Conservation (phyloP, 2,113 vertebrate species). For the Mandrillus leucophaeus region DNA sequence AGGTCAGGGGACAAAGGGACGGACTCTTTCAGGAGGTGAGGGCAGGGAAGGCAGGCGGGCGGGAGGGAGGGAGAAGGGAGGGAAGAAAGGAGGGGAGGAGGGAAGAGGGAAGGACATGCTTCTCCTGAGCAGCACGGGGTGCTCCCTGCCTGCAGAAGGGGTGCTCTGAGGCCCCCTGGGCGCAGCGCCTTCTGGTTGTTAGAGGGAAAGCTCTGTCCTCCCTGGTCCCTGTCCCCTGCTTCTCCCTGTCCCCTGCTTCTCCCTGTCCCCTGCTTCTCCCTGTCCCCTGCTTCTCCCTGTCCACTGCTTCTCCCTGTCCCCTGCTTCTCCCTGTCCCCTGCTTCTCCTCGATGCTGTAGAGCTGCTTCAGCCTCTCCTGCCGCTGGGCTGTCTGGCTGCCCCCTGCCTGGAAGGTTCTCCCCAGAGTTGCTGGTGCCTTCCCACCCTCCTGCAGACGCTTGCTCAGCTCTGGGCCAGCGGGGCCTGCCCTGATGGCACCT, state of each 20-base stretch:
- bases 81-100: neutral
- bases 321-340: no score
- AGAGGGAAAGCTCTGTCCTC: neutral
- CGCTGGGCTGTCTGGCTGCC: neutral
- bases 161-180: neutral
- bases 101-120: neutral
- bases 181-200: neutral
- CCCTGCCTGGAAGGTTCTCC: fast-evolving
- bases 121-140: neutral
- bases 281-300: no score
- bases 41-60: neutral
- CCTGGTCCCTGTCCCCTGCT: neutral
- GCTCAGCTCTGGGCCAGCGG: fast-evolving
- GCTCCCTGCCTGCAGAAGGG: neutral
- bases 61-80: neutral
- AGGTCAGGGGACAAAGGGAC: neutral
- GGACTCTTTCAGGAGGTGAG: neutral
- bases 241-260: no score
- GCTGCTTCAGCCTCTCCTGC: no score
- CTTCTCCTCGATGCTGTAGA: neutral
- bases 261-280: neutral
- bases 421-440: fast-evolving
- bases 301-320: no score
- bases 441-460: neutral
- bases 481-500: neutral